Evolutionary conservation across 2,888 invertebrate species (phyloP).

Genomic region (Drosophila algonquin): DNA sequence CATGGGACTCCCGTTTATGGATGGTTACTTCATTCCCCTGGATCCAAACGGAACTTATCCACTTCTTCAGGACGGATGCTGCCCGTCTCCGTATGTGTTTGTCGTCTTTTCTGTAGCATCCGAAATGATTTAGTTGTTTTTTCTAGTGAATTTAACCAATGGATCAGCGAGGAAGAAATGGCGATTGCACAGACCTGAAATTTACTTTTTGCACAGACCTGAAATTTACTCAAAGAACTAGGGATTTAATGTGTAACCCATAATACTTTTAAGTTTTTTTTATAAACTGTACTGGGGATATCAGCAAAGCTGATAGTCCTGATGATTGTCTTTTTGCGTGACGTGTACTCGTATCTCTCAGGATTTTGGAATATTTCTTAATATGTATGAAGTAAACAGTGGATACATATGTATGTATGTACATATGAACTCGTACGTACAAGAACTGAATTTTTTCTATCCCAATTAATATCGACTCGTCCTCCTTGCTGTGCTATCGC

Average conservation of each 20-base stretch:
- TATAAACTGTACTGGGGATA: not conserved
- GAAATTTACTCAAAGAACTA: not conserved
- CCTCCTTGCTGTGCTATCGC: no score
- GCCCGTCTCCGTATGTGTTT: not conserved
- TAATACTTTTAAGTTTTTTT: not conserved
- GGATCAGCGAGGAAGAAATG: not conserved
- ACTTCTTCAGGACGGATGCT: not conserved
- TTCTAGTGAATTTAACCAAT: not conserved
- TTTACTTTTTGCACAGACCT: no score
- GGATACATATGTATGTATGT: no score
- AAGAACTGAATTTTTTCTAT: no score
- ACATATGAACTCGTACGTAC: no score
- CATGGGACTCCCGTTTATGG: not conserved
- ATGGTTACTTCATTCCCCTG: not conserved
- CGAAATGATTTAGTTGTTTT: not conserved
- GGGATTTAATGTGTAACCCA: not conserved
- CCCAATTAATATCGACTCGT: no score
- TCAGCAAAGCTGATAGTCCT: not conserved
- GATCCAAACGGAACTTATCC: not conserved
- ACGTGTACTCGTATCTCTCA: not conserved
- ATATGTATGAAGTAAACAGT: no score
- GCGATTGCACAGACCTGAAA: no score
- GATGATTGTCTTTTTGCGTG: no score
- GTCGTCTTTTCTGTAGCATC: not conserved
- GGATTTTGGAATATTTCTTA: no score